Conservation (phyloP, 2,888 invertebrate genomes). For the Lepidonotus clava region DNA sequence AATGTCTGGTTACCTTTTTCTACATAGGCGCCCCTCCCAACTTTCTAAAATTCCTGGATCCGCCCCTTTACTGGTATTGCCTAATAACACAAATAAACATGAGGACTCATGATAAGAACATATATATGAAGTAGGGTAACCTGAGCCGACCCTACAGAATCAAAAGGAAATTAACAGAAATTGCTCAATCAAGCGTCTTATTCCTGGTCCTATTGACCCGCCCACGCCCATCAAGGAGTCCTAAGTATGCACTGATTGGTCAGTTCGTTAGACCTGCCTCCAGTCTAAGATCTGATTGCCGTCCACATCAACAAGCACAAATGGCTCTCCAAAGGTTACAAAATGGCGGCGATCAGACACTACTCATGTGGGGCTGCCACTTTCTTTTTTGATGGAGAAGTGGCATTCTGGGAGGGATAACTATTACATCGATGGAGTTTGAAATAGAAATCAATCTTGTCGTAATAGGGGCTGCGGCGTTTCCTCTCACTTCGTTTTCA, state of each 20-base stretch:
- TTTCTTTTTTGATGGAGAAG: not conserved
- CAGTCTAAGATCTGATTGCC: not conserved
- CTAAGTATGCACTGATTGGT: not conserved
- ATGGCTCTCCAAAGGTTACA: not conserved
- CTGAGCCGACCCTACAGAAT: no score
- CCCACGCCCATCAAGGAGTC: no score
- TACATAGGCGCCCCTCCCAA: no score
- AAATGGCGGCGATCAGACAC: not conserved
- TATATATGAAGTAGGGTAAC: no score
- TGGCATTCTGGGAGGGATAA: not conserved
- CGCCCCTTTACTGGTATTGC: no score
- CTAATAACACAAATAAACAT: no score
- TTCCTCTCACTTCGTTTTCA: not conserved
- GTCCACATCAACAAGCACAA: not conserved
- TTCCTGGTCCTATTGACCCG: no score
- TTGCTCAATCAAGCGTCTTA: no score
- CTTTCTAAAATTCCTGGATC: no score
- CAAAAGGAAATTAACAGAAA: no score
- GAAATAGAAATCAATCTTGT: not conserved
- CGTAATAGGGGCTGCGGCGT: not conserved
- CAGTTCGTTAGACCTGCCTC: not conserved
- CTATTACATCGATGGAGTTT: slow-evolving; percentile 14
- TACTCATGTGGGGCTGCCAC: not conserved
- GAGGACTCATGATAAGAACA: no score
- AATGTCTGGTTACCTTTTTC: no score